These are phyloP conservation scores for Zalophus californianus DNA, from an alignment of 2,797 vertebrate species.

Conservation along the genomic window DNA sequence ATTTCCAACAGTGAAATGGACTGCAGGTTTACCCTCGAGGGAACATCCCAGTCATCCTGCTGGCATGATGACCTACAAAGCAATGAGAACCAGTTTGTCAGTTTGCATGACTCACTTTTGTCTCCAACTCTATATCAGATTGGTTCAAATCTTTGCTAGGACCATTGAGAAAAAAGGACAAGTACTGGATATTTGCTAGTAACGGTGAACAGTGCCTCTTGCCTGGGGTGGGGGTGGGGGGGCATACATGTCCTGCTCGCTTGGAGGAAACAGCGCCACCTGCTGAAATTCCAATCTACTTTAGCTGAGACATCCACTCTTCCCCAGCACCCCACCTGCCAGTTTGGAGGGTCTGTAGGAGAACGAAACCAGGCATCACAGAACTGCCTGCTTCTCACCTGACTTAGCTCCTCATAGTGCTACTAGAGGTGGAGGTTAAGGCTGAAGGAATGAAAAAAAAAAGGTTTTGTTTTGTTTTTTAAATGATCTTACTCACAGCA, in stretches of 20 bases:
- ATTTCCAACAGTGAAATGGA: not conserved
- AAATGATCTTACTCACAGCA: constrained; percentile 74
- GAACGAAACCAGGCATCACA: not conserved
- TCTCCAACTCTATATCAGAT: not conserved
- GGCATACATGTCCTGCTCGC: not conserved
- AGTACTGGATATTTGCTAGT: not conserved
- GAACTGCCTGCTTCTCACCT: not conserved
- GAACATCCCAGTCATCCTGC: not conserved
- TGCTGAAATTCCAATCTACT: not conserved
- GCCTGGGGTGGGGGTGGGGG: not conserved
- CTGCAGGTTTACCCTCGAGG: not conserved
- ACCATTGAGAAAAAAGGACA: not conserved
- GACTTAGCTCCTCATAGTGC: not conserved
- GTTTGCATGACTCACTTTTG: not conserved
- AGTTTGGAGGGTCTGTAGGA: too few species aligned
- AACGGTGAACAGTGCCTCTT: not conserved
- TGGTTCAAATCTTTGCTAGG: not conserved
- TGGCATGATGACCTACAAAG: not conserved
- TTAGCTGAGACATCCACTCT: not conserved
- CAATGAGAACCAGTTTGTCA: not conserved
- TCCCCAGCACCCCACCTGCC: not conserved
- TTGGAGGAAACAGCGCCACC: not conserved
- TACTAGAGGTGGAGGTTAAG: not conserved
- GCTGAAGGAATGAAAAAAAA: not conserved
- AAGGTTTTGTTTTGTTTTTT: not conserved